A percentile compares a stretch with the other conserved stretches of the same genome.
Conservation (phyloP, 2,797 vertebrate species). For the Avahi laniger region DNA sequence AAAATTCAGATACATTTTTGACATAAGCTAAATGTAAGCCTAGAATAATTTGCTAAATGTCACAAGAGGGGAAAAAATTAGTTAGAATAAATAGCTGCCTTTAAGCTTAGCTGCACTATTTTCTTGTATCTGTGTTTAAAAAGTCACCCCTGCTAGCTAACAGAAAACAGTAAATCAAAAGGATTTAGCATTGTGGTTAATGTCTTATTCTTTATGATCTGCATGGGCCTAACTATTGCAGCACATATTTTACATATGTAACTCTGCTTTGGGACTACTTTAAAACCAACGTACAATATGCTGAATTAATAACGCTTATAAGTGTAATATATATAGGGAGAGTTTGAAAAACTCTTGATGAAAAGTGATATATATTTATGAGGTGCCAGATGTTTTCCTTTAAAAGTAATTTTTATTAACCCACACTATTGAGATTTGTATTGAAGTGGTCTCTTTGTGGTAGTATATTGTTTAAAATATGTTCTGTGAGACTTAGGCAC, state of each 20-base stretch:
- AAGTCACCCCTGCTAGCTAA: slow-evolving; percentile 56
- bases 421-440: slow-evolving; percentile 58
- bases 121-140: slow-evolving; percentile 66
- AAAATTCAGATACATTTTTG: slow-evolving; percentile 71
- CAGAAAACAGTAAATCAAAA: slow-evolving; percentile 73
- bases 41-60: slow-evolving; percentile 77
- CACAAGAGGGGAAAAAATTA: slow-evolving; percentile 60
- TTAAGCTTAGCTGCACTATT: slow-evolving; percentile 62
- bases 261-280: slow-evolving; percentile 75
- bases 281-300: slow-evolving; percentile 70
- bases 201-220: slow-evolving; percentile 76
- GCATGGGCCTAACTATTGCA: slow-evolving; percentile 57
- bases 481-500: slow-evolving; percentile 66
- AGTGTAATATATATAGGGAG: slow-evolving; percentile 66
- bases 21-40: slow-evolving; percentile 71
- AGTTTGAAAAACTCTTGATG: slow-evolving; percentile 68
- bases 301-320: slow-evolving; percentile 80
- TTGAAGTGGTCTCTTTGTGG: slow-evolving; percentile 72
- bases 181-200: slow-evolving; percentile 63
- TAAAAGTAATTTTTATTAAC: slow-evolving; percentile 75
- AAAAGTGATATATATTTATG: slow-evolving; percentile 77
- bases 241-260: slow-evolving; percentile 77
- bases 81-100: slow-evolving; percentile 66
- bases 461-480: slow-evolving; percentile 69
- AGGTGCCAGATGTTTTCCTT: slow-evolving; percentile 78